These are phyloP conservation scores for Pituophis catenifer DNA, from an alignment of 2,113 vertebrate genomes.

Conservation along the genomic window DNA sequence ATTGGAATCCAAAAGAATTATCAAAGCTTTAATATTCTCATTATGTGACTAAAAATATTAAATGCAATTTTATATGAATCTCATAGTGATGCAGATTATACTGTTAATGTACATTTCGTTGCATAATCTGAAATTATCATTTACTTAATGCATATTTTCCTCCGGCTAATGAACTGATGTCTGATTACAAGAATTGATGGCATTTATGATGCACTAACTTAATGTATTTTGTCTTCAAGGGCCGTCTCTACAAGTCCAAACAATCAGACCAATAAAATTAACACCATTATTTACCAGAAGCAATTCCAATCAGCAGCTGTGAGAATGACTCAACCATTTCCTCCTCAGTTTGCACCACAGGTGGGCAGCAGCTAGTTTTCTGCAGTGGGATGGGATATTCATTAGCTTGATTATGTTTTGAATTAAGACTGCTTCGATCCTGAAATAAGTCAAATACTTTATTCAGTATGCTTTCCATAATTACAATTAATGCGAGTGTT, in stretches of 20 bases:
- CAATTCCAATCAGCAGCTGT: slow-evolving; percentile 89
- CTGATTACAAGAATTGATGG: neutral
- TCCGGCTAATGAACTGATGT: neutral
- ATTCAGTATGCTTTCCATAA: neutral
- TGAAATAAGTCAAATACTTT: neutral
- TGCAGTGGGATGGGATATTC: slow-evolving; percentile 9
- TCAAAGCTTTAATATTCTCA: neutral
- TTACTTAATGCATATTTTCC: neutral
- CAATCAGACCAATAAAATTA: slow-evolving; percentile 96
- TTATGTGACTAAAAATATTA: neutral
- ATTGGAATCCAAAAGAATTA: neutral
- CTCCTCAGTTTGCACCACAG: slow-evolving; percentile 94
- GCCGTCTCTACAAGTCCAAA: slow-evolving; percentile 96
- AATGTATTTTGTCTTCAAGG: slow-evolving; percentile 69
- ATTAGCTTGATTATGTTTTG: neutral
- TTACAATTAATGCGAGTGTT: neutral
- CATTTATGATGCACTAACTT: slow-evolving; percentile 21
- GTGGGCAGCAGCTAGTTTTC: slow-evolving; percentile 67
- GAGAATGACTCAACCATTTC: slow-evolving; percentile 90
- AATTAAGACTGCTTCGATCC: neutral
- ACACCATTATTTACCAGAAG: slow-evolving; percentile 97
- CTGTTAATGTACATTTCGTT: neutral
- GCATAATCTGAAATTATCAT: neutral
- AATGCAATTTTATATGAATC: neutral
- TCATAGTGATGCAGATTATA: neutral